These are phyloP conservation scores for Dryoscopus gambensis DNA, from an alignment of 2,113 vertebrate species.

Conservation along the genomic window DNA sequence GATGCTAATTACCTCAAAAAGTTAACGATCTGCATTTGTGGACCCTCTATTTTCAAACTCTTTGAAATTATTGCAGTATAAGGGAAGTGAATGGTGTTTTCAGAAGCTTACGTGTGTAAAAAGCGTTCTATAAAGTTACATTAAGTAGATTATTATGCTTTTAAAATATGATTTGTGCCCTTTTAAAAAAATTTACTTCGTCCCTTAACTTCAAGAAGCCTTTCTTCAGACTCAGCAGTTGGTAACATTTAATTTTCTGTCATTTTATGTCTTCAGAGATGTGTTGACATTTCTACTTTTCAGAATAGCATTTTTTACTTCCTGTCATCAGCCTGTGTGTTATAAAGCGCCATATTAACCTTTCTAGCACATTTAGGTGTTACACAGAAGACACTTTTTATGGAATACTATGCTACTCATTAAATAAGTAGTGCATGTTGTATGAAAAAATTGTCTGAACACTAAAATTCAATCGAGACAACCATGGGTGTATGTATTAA, in stretches of 20 bases:
- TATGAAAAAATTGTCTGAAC: slow-evolving; percentile 9
- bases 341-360: slow-evolving; percentile 70
- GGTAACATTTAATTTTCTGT: slow-evolving; percentile 74
- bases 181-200: background rate
- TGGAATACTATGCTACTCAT: slow-evolving; percentile 26
- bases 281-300: slow-evolving; percentile 72
- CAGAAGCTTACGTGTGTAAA: background rate
- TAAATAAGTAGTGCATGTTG: slow-evolving; percentile 26
- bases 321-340: slow-evolving; percentile 31
- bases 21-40: background rate
- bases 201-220: slow-evolving; percentile 30
- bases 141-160: background rate
- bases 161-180: background rate
- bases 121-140: background rate
- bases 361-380: slow-evolving; percentile 52
- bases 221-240: slow-evolving; percentile 53
- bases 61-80: background rate
- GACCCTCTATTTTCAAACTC: background rate
- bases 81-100: background rate
- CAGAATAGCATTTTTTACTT: slow-evolving; percentile 53
- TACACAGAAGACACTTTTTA: slow-evolving; percentile 39
- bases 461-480: slow-evolving; percentile 36
- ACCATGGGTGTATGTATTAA: background rate
- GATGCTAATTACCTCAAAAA: background rate
- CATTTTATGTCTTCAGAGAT: slow-evolving; percentile 69